Percentiles rank a stretch among this genome's conserved stretches.
phyloP scores from a whole-genome alignment of 2,797 vertebrate genomes.

The Typhlichthys eigenmanni region DNA sequence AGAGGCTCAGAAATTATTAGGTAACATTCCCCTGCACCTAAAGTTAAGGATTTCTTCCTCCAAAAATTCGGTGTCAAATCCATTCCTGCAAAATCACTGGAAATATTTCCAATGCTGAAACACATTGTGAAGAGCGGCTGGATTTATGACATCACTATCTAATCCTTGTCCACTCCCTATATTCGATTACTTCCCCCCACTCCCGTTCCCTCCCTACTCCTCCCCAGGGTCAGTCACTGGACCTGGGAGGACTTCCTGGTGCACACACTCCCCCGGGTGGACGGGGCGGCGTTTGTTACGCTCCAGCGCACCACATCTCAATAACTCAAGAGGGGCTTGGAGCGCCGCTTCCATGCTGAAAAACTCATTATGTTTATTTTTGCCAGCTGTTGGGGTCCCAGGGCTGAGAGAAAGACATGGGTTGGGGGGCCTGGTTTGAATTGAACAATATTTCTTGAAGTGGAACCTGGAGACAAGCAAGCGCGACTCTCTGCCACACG shows the following conservation, averaged over 20 bases:
- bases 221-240: not conserved
- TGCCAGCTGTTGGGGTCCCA: slow-evolving; percentile 74
- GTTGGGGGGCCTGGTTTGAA: slow-evolving; percentile 62
- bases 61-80: slow-evolving; percentile 50
- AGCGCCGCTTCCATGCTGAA: slow-evolving; percentile 63
- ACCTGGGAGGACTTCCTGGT: slow-evolving; percentile 55
- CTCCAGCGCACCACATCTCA: slow-evolving; percentile 54
- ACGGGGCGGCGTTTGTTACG: slow-evolving; percentile 50
- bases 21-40: slow-evolving; percentile 48
- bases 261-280: slow-evolving; percentile 55
- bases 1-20: slow-evolving; percentile 56
- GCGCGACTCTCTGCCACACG: slow-evolving; percentile 15
- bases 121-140: slow-evolving; percentile 55
- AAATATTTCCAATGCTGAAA: slow-evolving; percentile 60
- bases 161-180: slow-evolving; percentile 57
- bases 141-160: slow-evolving; percentile 72
- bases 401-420: slow-evolving; percentile 18
- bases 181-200: slow-evolving; percentile 17
- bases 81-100: slow-evolving; percentile 55
- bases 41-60: slow-evolving; percentile 53
- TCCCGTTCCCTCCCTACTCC: not conserved
- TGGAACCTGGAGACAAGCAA: slow-evolving; percentile 52
- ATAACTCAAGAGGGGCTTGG: slow-evolving; percentile 65
- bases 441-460: slow-evolving; percentile 68
- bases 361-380: slow-evolving; percentile 76